These are phyloP conservation scores for Cydia fagiglandana DNA, from an alignment of 1,140 invertebrate species.

Conservation along the genomic window DNA sequence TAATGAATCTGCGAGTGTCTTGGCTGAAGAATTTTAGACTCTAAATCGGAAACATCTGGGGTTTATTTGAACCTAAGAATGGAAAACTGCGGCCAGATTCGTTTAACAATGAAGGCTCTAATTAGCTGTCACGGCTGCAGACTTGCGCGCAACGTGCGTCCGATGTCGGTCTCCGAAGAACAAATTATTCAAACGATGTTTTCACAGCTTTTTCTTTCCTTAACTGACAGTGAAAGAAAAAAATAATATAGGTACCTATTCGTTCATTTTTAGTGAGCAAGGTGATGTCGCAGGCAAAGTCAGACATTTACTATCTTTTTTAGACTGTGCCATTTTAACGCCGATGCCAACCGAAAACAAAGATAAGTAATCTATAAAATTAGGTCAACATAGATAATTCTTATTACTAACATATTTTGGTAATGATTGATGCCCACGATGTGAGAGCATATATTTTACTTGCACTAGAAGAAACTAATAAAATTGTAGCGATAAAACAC, in stretches of 20 bases:
- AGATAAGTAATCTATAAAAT: too few species aligned
- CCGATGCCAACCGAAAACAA: too few species aligned
- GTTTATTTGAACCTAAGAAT: constrained; percentile 45
- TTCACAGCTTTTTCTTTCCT: constrained; percentile 69
- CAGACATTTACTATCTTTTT: too few species aligned
- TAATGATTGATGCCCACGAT: too few species aligned
- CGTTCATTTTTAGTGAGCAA: background rate
- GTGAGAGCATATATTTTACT: too few species aligned
- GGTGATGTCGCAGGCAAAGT: too few species aligned
- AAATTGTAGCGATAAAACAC: background rate
- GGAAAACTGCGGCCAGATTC: constrained; percentile 63
- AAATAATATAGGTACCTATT: background rate
- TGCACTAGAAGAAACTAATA: background rate
- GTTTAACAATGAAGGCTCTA: constrained; percentile 75
- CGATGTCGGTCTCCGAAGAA: constrained; percentile 69
- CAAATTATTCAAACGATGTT: constrained; percentile 76
- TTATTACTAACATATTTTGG: too few species aligned
- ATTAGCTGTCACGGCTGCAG: constrained; percentile 76
- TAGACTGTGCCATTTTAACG: too few species aligned
- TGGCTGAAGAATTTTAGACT: constrained; percentile 49
- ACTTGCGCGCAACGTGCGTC: constrained; percentile 51
- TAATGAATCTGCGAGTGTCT: constrained; percentile 61
- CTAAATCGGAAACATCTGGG: constrained; percentile 45
- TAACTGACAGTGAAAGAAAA: background rate
- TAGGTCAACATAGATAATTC: too few species aligned